Base-by-base conservation (phyloP, 2,113 vertebrate species). In the Crotophaga sulcirostris region DNA sequence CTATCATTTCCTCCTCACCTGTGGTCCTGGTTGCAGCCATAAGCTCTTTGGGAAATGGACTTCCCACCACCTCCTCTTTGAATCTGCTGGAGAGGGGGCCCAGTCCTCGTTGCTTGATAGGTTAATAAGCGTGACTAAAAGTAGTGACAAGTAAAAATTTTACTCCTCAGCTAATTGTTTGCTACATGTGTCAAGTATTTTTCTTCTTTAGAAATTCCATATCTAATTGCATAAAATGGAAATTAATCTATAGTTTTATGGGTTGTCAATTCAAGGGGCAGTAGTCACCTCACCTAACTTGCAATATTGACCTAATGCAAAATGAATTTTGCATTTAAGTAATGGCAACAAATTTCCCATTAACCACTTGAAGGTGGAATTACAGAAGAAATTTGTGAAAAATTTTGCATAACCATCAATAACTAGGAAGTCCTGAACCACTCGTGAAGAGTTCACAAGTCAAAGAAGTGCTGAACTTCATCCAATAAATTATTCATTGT, bases 401-500 rank as follows among this genome's bases (percentile, higher is more conserved):
- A 23, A 17, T 34, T 58, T 87, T 77, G 44, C 16, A 3, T 49
- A 78, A 59, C 40, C 62, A 89, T 84, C 47, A 72, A 19, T 58
- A 84, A 47, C 24, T 78, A 92, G 36, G 67, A 88, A 92, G 64
- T 87, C 73, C 70, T 52, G 42, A 90, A 70, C 51, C 1, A 3
- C 12, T 89, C 49, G 69, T 62, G 42, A 62, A 40, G 69, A 90
- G 45, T 89, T 84, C 80, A 60, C 73, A 84, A 92, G 69, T 87
- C 83, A 75, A 94, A 93, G 87, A 86, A 66, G 49, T 42, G 73
- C 73, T 92, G 90, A 96, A 84, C 36, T 87, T 90, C 74, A 60
- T 90, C 92, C 93, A 97, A n/a, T 78, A 94, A 94, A 90, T 92
- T 87, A 89, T 94, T 76, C 58, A 84, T 79, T 47, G 42, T 87